phyloP scores from a whole-genome alignment of 2,797 vertebrate species.

The Oophaga sylvatica region DNA sequence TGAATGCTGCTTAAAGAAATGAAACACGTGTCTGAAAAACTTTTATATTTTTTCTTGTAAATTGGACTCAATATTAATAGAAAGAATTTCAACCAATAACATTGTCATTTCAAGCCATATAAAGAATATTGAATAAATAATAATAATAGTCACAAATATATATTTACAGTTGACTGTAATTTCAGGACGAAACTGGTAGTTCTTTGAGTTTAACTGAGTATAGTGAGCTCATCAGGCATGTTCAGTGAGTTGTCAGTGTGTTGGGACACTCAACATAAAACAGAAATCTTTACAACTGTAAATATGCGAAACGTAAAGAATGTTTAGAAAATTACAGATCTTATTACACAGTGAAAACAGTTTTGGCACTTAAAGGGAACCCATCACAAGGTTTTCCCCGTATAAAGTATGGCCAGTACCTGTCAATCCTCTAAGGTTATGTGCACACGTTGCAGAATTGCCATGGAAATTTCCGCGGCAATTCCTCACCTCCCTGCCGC shows the following conservation, averaged over 20 bases:
- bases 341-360: too few relatives aligned
- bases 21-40: slow-evolving; percentile 7
- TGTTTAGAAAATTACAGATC: not conserved
- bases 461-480: too few relatives aligned
- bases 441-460: too few relatives aligned
- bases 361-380: too few relatives aligned
- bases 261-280: not conserved
- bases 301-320: not conserved
- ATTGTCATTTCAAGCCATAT: not conserved
- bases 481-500: too few relatives aligned
- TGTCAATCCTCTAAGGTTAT: too few relatives aligned
- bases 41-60: slow-evolving; percentile 11
- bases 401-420: too few relatives aligned
- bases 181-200: too few relatives aligned
- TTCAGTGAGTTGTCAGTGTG: not conserved
- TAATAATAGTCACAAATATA: not conserved
- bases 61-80: not conserved
- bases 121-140: not conserved
- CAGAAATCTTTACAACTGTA: not conserved
- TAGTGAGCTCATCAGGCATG: not conserved
- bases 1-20: slow-evolving; percentile 20
- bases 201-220: not conserved
- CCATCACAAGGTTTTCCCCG: too few relatives aligned
- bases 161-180: not conserved
- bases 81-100: not conserved